Evolutionary conservation across 2,888 invertebrate species (phyloP), one percentile per base, ranked within the genome.

Genomic region (Idaea aversata): DNA sequence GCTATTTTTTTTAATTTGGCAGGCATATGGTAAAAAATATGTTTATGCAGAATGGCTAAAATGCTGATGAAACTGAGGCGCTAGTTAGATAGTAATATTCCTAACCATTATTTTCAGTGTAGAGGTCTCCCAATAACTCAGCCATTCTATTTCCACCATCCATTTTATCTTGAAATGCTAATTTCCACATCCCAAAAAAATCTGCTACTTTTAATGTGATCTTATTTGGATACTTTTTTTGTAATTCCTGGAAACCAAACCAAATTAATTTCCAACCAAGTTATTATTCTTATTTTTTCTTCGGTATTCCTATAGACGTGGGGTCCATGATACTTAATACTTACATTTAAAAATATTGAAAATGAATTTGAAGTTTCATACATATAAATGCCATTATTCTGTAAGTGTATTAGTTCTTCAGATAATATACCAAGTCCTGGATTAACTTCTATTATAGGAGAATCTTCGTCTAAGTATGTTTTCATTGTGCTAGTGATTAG

Each of bases 341-440:
- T 85, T 84, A 93, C 93, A 66, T 82, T 79, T 35, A 95, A 82
- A 63, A 84, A 77, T 0, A 83, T 72, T 65, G 90, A 77, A 81
- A 95, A 95, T 25, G 91, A 80, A 25, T 81, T 79, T 65, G 93
- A 87, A 6, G 85, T 77, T 86, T 97, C 97, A 78, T 94, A 95
- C 66, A 96, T 77, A 67, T 95, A 85, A 15, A 96, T 85, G 61
- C 87, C 82, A 7, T 90, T 87, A 35, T 94, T 84, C 16, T 91
- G 91, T 71, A 81, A 83, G 6, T 93, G 78, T 5, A 96, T 82
- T 47, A 97, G 79, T 73, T 95, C 90, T 71, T 91, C 82, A 2
- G 95, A 95, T 62, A 96, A 82, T 25, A 95, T 83, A 0, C 96
- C 96, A 59, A 95, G 86, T 0, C 96, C 96, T 0, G 96, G 95